Percentiles rank a stretch among this genome's conserved stretches.
These are phyloP conservation scores for Varanus komodoensis DNA, from an alignment of 2,113 vertebrate genomes.

Conservation along the genomic window DNA sequence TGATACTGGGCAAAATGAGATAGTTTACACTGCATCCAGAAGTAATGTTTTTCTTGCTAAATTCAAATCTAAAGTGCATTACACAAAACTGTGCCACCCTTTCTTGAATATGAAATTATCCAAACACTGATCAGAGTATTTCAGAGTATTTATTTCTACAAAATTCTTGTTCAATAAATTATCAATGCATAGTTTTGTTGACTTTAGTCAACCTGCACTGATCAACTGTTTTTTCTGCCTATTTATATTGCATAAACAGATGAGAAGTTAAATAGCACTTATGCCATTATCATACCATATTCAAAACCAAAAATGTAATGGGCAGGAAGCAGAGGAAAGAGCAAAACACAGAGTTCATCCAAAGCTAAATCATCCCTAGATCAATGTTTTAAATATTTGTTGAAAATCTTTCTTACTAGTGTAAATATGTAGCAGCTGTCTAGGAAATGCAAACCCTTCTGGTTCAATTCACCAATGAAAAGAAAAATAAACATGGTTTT, in stretches of 20 bases:
- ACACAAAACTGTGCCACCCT: not conserved
- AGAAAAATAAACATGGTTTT: not conserved
- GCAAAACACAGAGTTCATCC: not conserved
- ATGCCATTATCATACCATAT: not conserved
- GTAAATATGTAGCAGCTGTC: not conserved
- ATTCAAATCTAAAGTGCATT: not conserved
- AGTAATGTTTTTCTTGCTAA: slow-evolving; percentile 8
- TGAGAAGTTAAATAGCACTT: not conserved
- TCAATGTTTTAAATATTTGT: slow-evolving; percentile 30
- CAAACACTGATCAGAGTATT: accelerated
- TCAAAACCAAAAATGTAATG: not conserved
- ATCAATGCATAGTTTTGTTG: not conserved
- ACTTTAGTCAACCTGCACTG: slow-evolving; percentile 16
- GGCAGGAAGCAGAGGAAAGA: slow-evolving; percentile 13
- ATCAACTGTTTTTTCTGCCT: not conserved
- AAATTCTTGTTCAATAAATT: slow-evolving; percentile 22
- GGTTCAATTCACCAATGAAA: not conserved
- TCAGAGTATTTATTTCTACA: not conserved
- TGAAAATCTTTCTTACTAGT: not conserved
- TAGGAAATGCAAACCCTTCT: not conserved
- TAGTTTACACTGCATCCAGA: not conserved
- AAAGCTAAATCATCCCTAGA: not conserved
- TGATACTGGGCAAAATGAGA: not conserved
- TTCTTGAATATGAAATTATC: not conserved
- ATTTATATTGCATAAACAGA: not conserved